Conservation (phyloP, 1,140 invertebrate species). For the Drosophila seguyi region DNA sequence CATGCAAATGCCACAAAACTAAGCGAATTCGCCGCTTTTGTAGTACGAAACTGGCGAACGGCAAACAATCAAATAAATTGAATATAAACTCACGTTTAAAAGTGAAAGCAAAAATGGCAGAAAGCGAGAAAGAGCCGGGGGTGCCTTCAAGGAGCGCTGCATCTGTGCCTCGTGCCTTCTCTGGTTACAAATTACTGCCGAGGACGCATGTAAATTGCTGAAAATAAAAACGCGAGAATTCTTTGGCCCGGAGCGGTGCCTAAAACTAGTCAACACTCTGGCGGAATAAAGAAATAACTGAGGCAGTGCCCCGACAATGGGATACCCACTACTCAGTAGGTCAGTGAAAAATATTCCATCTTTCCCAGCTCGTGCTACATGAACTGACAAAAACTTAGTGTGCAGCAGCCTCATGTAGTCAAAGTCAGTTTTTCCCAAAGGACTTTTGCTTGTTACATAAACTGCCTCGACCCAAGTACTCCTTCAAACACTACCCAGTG, state of each 20-base stretch:
- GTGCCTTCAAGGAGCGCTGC: slow-evolving; percentile 32
- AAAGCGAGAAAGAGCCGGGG: background rate
- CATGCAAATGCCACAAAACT: slow-evolving; percentile 58
- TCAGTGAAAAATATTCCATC: background rate
- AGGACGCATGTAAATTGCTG: slow-evolving; percentile 70
- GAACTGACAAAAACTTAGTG: too few species aligned
- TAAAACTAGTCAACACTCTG: slow-evolving; percentile 66
- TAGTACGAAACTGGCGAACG: slow-evolving; percentile 30
- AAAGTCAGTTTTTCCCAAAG: background rate
- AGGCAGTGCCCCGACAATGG: background rate
- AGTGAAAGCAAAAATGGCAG: slow-evolving; percentile 54
- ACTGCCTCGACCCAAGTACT: background rate
- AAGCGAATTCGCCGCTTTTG: slow-evolving; percentile 40
- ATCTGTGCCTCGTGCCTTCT: slow-evolving; percentile 36
- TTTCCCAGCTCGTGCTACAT: background rate
- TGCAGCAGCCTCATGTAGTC: background rate
- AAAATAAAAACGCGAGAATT: slow-evolving; percentile 43
- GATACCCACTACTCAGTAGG: background rate
- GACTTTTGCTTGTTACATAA: background rate
- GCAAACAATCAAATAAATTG: slow-evolving; percentile 68
- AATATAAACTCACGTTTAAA: slow-evolving; percentile 77
- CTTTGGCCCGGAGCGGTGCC: slow-evolving; percentile 43
- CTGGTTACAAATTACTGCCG: slow-evolving; percentile 64
- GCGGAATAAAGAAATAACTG: slow-evolving; percentile 31
- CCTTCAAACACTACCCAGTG: slow-evolving; percentile 6